Conservation (phyloP, 30 jellyfish, hydroid and myxozoan species). For the Pelagia noctiluca region DNA sequence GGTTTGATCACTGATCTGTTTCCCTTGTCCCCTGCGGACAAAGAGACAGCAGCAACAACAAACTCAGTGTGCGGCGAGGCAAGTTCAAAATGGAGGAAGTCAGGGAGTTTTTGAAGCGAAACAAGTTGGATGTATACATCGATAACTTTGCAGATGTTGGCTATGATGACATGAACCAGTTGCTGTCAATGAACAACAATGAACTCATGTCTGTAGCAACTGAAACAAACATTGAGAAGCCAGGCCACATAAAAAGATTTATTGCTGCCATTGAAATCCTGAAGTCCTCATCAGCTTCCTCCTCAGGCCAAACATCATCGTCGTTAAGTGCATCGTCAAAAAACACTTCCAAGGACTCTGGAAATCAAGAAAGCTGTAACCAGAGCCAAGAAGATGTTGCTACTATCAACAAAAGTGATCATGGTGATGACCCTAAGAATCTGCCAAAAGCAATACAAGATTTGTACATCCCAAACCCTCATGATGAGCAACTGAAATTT, state of each 20-base stretch:
- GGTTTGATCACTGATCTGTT: too few relatives aligned
- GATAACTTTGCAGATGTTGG: constrained; percentile 8
- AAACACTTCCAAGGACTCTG: neutral
- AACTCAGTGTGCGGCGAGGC: neutral
- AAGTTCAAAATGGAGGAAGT: constrained; percentile 32
- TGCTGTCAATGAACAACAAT: neutral
- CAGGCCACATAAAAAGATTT: constrained; percentile 33
- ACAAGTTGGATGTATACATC: constrained; percentile 19
- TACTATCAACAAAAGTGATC: too few relatives aligned
- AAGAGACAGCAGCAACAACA: constrained; percentile 8
- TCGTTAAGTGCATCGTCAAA: neutral
- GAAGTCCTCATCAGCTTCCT: constrained; percentile 1
- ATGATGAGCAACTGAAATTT: neutral
- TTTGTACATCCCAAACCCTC: neutral
- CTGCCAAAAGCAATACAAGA: neutral
- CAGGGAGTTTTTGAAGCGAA: neutral
- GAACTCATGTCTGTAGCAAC: constrained; percentile 8
- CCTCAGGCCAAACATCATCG: constrained; percentile 9
- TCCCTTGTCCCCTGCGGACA: constrained; percentile 18
- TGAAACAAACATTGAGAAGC: constrained; percentile 14
- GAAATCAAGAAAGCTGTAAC: neutral
- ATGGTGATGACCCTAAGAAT: too few relatives aligned
- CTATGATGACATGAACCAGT: constrained; percentile 30
- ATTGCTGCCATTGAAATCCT: constrained; percentile 5
- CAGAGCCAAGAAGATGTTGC: constrained; percentile 3